Conservation (phyloP, 2,888 invertebrate genomes). For the Polymixis flavicincta region DNA sequence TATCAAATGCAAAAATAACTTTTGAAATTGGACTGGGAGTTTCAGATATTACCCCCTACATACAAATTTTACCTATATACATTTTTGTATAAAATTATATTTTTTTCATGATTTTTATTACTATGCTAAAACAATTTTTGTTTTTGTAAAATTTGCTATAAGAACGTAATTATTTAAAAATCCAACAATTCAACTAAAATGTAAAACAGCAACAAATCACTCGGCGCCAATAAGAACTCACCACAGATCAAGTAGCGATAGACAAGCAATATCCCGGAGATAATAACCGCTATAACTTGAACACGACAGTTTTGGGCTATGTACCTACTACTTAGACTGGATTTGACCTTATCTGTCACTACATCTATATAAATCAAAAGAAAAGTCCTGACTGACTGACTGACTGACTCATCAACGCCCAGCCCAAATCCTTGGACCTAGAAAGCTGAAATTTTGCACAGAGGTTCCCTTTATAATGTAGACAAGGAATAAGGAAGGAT, state of each 20-base stretch:
- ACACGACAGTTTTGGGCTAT: constrained; percentile 57
- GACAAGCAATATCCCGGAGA: constrained; percentile 67
- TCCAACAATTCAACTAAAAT: not conserved
- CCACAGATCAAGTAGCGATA: constrained; percentile 62
- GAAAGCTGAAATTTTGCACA: too few relatives aligned
- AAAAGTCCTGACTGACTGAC: too few relatives aligned
- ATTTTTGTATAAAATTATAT: too few relatives aligned
- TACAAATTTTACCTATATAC: too few relatives aligned
- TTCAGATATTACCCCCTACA: too few relatives aligned
- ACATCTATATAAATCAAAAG: too few relatives aligned
- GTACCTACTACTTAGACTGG: constrained; percentile 20
- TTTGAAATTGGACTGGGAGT: too few relatives aligned
- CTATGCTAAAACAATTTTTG: not conserved
- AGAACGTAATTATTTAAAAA: not conserved
- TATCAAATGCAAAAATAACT: too few relatives aligned
- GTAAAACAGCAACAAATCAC: constrained; percentile 11
- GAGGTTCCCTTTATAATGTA: too few relatives aligned
- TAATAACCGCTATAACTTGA: constrained; percentile 65
- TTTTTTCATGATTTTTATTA: not conserved
- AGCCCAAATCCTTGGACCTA: too few relatives aligned
- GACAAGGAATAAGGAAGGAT: too few relatives aligned
- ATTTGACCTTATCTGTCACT: constrained; percentile 31
- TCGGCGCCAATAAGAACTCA: constrained; percentile 33
- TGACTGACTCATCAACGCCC: too few relatives aligned
- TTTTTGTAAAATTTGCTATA: not conserved